phyloP scores from a whole-genome alignment of 2,888 invertebrate species.

The Dynastes hyllus region DNA sequence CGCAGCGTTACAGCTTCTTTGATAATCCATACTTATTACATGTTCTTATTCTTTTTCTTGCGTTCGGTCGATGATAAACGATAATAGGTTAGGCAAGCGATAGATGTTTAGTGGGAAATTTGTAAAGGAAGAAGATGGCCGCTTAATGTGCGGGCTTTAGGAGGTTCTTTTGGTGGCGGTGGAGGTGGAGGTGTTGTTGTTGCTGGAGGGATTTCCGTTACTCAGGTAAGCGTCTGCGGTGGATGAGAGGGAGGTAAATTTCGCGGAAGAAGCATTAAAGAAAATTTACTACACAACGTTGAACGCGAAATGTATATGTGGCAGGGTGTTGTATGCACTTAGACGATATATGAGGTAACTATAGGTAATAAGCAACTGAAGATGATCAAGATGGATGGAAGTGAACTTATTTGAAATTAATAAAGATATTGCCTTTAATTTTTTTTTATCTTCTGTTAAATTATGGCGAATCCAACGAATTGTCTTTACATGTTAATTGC shows the following conservation, averaged over 20 bases:
- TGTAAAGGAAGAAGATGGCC: conserved; percentile 31
- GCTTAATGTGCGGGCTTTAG: conserved; percentile 15
- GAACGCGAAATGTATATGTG: background rate
- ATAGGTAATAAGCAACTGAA: background rate
- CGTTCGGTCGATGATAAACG: conserved; percentile 69
- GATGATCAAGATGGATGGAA: too few species aligned
- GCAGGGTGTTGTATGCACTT: conserved; percentile 1
- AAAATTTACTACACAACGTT: conserved; percentile 27
- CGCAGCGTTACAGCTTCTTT: conserved; percentile 57
- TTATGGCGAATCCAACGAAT: too few species aligned
- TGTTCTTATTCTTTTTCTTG: conserved; percentile 69
- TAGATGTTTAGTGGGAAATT: conserved; percentile 59
- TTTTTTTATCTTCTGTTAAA: too few species aligned
- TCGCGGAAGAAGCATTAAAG: conserved; percentile 42
- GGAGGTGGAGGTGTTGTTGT: conserved; percentile 1
- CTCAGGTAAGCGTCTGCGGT: background rate
- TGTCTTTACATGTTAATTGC: too few species aligned
- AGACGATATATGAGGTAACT: conserved; percentile 7
- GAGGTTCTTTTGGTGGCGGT: conserved; percentile 4
- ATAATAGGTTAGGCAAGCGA: conserved; percentile 69
- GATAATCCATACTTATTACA: conserved; percentile 71
- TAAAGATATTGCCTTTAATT: too few species aligned
- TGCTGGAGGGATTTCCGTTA: conserved; percentile 22
- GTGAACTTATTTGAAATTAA: too few species aligned
- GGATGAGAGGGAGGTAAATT: conserved; percentile 29